A percentile compares a stretch with the other conserved stretches of the same genome.
phyloP scores from a whole-genome alignment of 2,113 vertebrate genomes.

The Cryptotis parvus region DNA sequence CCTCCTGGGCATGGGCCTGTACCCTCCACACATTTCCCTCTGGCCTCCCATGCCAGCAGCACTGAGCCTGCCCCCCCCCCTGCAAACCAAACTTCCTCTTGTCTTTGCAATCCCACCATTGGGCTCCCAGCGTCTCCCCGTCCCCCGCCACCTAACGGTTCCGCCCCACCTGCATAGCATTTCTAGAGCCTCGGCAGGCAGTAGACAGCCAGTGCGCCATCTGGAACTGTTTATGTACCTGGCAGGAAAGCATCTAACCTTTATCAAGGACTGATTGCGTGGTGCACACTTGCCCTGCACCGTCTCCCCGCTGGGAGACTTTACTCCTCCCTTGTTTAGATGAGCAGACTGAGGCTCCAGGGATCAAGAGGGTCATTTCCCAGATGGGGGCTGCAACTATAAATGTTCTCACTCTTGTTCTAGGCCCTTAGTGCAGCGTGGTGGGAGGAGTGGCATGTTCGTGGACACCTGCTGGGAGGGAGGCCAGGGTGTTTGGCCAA shows the following conservation, averaged over 20 bases:
- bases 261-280: slow-evolving; percentile 40
- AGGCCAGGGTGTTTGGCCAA: background rate
- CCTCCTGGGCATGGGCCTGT: background rate
- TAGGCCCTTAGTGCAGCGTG: background rate
- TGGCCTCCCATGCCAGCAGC: background rate
- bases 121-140: background rate
- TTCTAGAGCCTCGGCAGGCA: slow-evolving; percentile 43
- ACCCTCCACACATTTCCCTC: background rate
- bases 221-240: slow-evolving; percentile 80
- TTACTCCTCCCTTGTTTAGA: slow-evolving; percentile 55
- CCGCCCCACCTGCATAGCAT: slow-evolving; percentile 74
- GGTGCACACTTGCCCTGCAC: slow-evolving; percentile 20
- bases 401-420: background rate
- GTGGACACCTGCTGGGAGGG: background rate
- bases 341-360: slow-evolving; percentile 52
- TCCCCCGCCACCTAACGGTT: slow-evolving; percentile 44
- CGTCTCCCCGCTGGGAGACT: slow-evolving; percentile 31
- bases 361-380: background rate
- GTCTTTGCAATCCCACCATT: background rate
- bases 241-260: slow-evolving; percentile 69
- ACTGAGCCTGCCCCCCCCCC: background rate
- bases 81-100: background rate
- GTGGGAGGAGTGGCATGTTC: background rate
- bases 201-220: slow-evolving; percentile 67
- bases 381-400: background rate